Conservation (phyloP, 2,888 invertebrate species). For the Rugalucina vietnamica region DNA sequence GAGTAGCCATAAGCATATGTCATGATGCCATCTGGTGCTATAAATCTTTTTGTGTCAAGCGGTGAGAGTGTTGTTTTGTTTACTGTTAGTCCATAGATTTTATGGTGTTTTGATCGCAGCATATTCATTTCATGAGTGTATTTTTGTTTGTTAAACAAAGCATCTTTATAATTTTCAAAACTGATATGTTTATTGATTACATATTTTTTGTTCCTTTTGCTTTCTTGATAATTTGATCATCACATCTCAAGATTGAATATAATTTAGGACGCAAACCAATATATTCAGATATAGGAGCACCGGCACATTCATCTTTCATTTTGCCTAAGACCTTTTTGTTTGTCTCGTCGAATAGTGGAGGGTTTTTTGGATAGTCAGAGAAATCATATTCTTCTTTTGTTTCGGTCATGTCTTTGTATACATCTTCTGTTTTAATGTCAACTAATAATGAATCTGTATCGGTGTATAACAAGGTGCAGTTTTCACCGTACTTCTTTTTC, state of each 20-base stretch:
- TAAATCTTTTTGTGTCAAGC: slow-evolving; percentile 52
- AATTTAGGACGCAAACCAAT: no score
- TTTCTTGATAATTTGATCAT: slow-evolving; percentile 4
- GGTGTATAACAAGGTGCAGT: slow-evolving; percentile 49
- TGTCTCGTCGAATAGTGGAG: slow-evolving; percentile 42
- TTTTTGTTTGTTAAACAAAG: slow-evolving; percentile 52
- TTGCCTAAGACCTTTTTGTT: slow-evolving; percentile 51
- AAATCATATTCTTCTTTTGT: slow-evolving; percentile 45
- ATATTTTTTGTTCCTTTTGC: slow-evolving; percentile 3
- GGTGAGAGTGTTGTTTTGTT: slow-evolving; percentile 60
- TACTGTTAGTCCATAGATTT: slow-evolving; percentile 48
- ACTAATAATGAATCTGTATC: slow-evolving; percentile 75
- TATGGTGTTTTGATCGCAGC: slow-evolving; percentile 51
- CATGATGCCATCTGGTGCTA: slow-evolving; percentile 49
- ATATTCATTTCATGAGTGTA: slow-evolving; percentile 55
- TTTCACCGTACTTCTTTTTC: slow-evolving; percentile 69
- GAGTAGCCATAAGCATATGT: slow-evolving; percentile 66
- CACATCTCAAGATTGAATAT: not conserved
- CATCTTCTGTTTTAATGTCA: slow-evolving; percentile 77
- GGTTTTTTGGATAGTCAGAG: slow-evolving; percentile 39
- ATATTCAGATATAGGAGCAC: slow-evolving; percentile 34
- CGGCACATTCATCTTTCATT: slow-evolving; percentile 47
- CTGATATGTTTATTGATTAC: slow-evolving; percentile 29
- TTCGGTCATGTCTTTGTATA: slow-evolving; percentile 78
- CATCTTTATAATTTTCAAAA: slow-evolving; percentile 45